These are phyloP conservation scores for Hapalemur alaotrensis DNA, from an alignment of 2,797 vertebrate genomes.

Conservation along the genomic window DNA sequence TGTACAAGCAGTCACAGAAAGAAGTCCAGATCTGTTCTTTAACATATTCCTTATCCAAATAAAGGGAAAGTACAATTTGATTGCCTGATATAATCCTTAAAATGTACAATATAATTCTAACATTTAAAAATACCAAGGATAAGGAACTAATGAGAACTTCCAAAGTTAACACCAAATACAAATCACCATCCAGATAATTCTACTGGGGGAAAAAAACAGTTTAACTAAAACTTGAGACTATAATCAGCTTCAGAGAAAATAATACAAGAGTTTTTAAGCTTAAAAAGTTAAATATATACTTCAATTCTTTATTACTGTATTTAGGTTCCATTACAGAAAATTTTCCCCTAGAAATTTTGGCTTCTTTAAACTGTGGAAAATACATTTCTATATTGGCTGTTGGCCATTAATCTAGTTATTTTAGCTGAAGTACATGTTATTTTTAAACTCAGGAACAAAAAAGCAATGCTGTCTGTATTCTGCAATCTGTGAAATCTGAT, in stretches of 20 bases:
- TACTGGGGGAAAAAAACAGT: not conserved
- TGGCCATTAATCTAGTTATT: conserved; percentile 65
- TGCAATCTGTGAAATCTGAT: not conserved
- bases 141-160: not conserved
- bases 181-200: conserved; percentile 5
- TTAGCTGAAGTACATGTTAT: conserved; percentile 66
- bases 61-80: not conserved
- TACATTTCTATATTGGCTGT: conserved; percentile 58
- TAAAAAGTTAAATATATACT: conserved; percentile 7
- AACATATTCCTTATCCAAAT: not conserved
- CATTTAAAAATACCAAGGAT: conserved; percentile 23
- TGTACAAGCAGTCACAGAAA: not conserved
- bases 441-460: conserved; percentile 70
- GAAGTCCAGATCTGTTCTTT: not conserved
- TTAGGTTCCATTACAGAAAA: not conserved
- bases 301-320: conserved; percentile 37
- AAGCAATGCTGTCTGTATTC: not conserved
- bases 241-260: not conserved
- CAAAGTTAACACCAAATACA: not conserved
- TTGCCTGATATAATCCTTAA: conserved; percentile 11
- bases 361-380: conserved; percentile 61
- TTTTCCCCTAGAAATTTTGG: not conserved
- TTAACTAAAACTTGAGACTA: not conserved
- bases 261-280: not conserved
- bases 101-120: not conserved